phyloP scores from a whole-genome alignment of 2,888 invertebrate genomes.

The Enchytraeus crypticus region DNA sequence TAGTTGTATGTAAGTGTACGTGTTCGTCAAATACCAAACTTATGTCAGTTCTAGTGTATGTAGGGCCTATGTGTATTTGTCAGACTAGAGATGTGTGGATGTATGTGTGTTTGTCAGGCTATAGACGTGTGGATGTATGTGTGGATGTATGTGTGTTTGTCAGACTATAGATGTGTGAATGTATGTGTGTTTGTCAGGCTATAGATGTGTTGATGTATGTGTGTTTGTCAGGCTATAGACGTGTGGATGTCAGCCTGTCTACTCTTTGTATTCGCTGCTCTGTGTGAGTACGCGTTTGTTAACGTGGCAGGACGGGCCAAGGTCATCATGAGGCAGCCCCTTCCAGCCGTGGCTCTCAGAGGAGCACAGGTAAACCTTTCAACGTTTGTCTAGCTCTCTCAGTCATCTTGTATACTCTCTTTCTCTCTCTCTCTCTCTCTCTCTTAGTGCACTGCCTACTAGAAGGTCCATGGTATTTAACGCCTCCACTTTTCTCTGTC shows the following conservation, averaged over 20 bases:
- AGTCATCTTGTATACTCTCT: no score
- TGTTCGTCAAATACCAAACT: no score
- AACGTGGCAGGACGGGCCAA: conserved; percentile 30
- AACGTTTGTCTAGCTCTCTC: no score
- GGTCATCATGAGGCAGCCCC: conserved; percentile 6
- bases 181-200: not conserved
- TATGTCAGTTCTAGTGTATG: not conserved
- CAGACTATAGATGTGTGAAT: not conserved
- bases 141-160: not conserved
- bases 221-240: conserved; percentile 60
- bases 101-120: no score
- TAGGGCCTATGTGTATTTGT: not conserved
- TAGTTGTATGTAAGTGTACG: no score
- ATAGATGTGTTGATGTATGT: not conserved
- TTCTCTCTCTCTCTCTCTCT: no score
- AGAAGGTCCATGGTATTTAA: no score
- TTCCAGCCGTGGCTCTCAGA: no score
- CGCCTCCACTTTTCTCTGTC: no score
- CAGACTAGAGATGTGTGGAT: no score
- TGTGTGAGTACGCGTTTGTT: conserved; percentile 31
- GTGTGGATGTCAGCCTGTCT: conserved; percentile 33
- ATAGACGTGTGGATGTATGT: not conserved
- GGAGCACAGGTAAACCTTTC: no score
- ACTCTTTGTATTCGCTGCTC: conserved; percentile 31
- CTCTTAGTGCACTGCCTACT: no score